Conservation (phyloP, 2,888 invertebrate species). For the Micropterix aruncella region DNA sequence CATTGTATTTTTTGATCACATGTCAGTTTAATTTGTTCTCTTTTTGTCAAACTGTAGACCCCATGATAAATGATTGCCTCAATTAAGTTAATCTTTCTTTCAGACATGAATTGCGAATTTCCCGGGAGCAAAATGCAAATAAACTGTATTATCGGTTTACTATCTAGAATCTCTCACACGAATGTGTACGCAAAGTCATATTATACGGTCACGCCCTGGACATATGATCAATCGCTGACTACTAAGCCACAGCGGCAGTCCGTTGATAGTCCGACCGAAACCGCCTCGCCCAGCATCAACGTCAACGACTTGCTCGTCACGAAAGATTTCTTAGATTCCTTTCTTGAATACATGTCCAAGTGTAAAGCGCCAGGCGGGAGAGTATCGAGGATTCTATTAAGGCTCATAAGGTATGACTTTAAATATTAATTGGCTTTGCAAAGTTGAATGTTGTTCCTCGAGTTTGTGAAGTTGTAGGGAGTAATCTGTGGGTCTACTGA, state of each 20-base stretch:
- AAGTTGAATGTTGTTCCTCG: no score
- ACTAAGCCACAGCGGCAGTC: background rate
- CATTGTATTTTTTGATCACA: background rate
- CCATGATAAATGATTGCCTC: no score
- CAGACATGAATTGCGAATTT: no score
- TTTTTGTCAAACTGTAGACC: background rate
- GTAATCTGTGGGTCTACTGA: no score
- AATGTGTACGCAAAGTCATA: conserved; percentile 15
- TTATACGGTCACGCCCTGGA: conserved; percentile 18
- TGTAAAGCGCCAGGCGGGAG: conserved; percentile 32
- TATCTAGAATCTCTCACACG: conserved; percentile 29
- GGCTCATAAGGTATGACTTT: conserved; percentile 42
- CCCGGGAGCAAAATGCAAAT: conserved; percentile 15
- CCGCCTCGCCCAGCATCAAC: background rate
- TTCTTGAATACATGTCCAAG: conserved; percentile 32
- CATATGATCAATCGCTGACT: background rate
- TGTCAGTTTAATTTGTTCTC: background rate
- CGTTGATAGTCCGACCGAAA: no score
- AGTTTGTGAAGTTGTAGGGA: no score
- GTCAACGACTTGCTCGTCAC: conserved; percentile 22
- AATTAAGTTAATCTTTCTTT: no score
- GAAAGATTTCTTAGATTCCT: conserved; percentile 25
- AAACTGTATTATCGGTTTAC: conserved; percentile 27
- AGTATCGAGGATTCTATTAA: conserved; percentile 36
- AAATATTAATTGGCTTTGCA: no score